phyloP scores from a whole-genome alignment of 2,888 invertebrate species.

The Coronaproctus castanopsis region DNA sequence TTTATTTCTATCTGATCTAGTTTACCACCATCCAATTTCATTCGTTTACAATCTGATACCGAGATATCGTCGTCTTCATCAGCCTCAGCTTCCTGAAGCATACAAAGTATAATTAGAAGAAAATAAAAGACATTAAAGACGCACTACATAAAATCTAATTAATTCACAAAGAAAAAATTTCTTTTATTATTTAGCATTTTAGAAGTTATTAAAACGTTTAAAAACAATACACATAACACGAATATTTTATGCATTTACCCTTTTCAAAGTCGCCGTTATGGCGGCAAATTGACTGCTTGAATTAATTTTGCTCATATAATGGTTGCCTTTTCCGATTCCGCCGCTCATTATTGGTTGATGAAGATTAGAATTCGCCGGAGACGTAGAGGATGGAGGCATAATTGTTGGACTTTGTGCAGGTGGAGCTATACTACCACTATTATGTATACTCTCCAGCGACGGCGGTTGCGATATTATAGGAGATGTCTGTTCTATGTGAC shows the following conservation, averaged over 20 bases:
- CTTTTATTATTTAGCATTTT: too few species aligned
- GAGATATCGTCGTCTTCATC: conserved; percentile 8
- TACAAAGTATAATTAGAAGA: too few species aligned
- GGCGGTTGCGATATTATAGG: conserved; percentile 11
- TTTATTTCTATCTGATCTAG: conserved; percentile 2
- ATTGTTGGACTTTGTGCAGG: conserved; percentile 11
- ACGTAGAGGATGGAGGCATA: conserved; percentile 6
- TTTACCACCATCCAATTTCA: conserved; percentile 5
- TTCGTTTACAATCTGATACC: conserved; percentile 5
- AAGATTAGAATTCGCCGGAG: conserved; percentile 6
- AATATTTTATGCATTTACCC: conserved; percentile 5
- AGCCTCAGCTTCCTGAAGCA: conserved; percentile 7
- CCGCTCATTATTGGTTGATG: not conserved
- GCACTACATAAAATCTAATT: too few species aligned
- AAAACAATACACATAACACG: too few species aligned
- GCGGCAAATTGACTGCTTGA: conserved; percentile 9
- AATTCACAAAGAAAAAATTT: too few species aligned
- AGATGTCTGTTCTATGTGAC: conserved; percentile 2
- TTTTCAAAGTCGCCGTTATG: conserved; percentile 8
- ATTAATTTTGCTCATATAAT: conserved; percentile 2
- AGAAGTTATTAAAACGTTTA: too few species aligned
- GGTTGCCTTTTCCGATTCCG: not conserved
- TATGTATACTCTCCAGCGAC: conserved; percentile 7
- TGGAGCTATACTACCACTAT: conserved; percentile 1
- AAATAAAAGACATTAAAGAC: too few species aligned